phyloP scores from a whole-genome alignment of 2,797 vertebrate species.

The Ispidina picta region DNA sequence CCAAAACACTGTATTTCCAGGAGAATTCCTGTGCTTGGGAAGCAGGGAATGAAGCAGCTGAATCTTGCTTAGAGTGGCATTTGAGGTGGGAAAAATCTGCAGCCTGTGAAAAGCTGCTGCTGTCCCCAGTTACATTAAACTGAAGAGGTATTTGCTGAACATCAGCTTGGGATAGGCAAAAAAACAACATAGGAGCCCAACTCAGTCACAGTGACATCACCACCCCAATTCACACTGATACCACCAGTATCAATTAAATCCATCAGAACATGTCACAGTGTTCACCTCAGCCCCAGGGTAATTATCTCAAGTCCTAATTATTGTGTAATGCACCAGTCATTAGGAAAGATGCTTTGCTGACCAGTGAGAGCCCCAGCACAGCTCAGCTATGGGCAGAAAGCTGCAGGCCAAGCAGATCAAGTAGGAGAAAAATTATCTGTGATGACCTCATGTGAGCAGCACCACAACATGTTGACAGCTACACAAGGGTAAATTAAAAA shows the following conservation, averaged over 20 bases:
- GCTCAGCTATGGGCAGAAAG: not conserved
- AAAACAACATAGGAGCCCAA: not conserved
- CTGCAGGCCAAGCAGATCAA: not conserved
- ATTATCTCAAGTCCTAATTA: rapidly evolving
- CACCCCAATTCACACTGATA: not conserved
- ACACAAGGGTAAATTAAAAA: too few relatives aligned
- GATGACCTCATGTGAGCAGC: not conserved
- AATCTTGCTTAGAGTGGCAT: not conserved
- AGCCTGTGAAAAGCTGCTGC: not conserved
- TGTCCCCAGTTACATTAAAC: not conserved
- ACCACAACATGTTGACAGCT: not conserved
- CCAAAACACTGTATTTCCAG: not conserved
- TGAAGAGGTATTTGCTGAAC: not conserved
- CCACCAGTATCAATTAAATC: not conserved
- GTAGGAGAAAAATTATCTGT: rapidly evolving
- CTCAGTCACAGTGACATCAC: rapidly evolving
- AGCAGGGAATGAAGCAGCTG: not conserved
- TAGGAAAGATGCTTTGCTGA: not conserved
- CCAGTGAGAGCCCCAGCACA: rapidly evolving
- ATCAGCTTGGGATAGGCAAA: not conserved
- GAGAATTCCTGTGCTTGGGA: not conserved
- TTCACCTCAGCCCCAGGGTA: not conserved
- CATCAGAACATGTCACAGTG: not conserved
- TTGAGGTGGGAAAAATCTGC: not conserved
- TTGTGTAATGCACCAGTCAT: not conserved